phyloP scores from a whole-genome alignment of 1,140 invertebrate genomes.

The Onthophagus taurus region DNA sequence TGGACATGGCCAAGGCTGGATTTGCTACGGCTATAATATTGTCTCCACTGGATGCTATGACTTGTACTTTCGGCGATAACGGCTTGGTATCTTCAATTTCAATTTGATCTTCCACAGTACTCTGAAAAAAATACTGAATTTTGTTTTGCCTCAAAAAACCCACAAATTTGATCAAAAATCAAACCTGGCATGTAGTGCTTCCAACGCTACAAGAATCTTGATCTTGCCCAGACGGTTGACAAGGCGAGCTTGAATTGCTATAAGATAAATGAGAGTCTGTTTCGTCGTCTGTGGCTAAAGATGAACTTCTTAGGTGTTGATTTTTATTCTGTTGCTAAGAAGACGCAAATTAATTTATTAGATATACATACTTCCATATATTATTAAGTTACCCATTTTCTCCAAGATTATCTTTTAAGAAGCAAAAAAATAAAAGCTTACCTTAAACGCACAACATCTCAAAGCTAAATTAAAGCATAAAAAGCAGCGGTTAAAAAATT shows the following conservation, averaged over 20 bases:
- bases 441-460: too few relatives aligned
- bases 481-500: too few relatives aligned
- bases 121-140: conserved; percentile 1
- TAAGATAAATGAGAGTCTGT: conserved; percentile 62
- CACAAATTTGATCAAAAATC: conserved; percentile 14
- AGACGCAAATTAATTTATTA: too few relatives aligned
- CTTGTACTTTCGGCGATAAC: conserved; percentile 52
- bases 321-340: too few relatives aligned
- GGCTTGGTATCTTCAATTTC: conserved; percentile 38
- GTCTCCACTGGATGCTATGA: conserved; percentile 71
- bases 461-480: not conserved
- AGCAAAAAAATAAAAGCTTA: too few relatives aligned
- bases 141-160: not conserved
- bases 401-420: too few relatives aligned
- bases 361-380: too few relatives aligned
- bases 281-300: conserved; percentile 49
- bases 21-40: conserved; percentile 83
- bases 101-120: conserved; percentile 5
- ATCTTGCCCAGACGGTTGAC: conserved; percentile 37
- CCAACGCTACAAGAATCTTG: conserved; percentile 17
- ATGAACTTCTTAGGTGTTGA: conserved; percentile 39
- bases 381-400: too few relatives aligned
- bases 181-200: conserved; percentile 10
- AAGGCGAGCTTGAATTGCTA: conserved; percentile 62
- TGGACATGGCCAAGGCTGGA: conserved; percentile 59